Conservation (phyloP, 2,888 invertebrate species). For the Phytoseiulus persimilis region DNA sequence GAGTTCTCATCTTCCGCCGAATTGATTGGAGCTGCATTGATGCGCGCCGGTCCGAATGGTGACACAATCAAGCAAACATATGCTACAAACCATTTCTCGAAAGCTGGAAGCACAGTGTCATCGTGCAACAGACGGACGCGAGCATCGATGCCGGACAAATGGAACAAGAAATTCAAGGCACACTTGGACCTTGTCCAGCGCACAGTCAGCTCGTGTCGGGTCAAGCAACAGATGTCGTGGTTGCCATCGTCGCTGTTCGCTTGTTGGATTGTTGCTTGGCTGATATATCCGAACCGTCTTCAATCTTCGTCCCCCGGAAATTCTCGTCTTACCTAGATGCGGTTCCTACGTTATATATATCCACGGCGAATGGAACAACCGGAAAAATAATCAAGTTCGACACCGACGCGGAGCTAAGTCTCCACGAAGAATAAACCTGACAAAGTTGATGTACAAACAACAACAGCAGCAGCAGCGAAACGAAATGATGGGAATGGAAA, state of each 20-base stretch:
- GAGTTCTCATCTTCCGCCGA: neutral
- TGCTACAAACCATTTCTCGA: neutral
- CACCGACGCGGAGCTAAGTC: neutral
- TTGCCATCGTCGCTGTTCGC: neutral
- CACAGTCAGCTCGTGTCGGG: neutral
- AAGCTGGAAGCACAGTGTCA: neutral
- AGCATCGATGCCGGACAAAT: neutral
- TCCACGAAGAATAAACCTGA: neutral
- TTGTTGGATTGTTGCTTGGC: neutral
- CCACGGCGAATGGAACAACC: neutral
- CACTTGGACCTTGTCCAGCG: neutral
- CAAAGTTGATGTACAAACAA: neutral
- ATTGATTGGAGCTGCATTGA: neutral
- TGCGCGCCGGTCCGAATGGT: neutral
- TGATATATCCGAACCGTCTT: neutral
- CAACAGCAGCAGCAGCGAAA: neutral
- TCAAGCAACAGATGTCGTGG: neutral
- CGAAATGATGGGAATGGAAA: neutral
- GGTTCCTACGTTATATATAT: neutral
- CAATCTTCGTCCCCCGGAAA: neutral
- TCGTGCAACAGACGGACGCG: neutral
- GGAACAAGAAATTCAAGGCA: neutral
- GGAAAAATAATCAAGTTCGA: neutral
- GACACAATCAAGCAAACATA: neutral
- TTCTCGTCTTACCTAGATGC: neutral